phyloP scores from a whole-genome alignment of 2,797 vertebrate species.

The Hydrophis major region DNA sequence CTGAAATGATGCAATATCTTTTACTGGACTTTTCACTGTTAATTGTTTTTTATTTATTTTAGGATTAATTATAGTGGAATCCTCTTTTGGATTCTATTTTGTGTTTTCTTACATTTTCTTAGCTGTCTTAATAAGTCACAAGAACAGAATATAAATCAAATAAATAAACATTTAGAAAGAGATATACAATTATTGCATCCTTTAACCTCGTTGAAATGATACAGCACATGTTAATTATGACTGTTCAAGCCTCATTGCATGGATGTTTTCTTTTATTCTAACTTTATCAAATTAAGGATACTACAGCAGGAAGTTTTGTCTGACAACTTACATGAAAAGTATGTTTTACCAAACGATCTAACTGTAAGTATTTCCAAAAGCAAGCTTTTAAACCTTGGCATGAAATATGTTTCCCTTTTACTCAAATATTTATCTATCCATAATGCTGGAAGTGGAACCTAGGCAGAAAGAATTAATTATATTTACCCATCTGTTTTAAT shows the following conservation, averaged over 20 bases:
- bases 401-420: background rate
- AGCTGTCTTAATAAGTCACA: background rate
- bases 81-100: background rate
- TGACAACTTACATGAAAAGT: slow-evolving; percentile 33
- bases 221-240: slow-evolving; percentile 57
- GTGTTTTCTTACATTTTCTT: background rate
- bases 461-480: background rate
- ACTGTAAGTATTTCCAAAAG: background rate
- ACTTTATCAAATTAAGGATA: slow-evolving; percentile 60
- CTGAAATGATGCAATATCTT: background rate
- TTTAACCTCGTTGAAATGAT: slow-evolving; percentile 50
- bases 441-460: background rate
- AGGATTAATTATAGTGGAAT: background rate
- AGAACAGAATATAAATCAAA: background rate
- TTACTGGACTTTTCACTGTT: background rate
- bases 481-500: background rate
- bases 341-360: background rate
- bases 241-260: slow-evolving; percentile 57
- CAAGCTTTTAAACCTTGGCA: background rate
- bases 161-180: background rate
- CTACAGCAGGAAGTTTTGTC: slow-evolving; percentile 62
- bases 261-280: slow-evolving; percentile 64
- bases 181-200: background rate
- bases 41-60: background rate
- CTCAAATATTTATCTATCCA: background rate